phyloP scores from a whole-genome alignment of 2,113 vertebrate genomes.

The Cathartes aura region DNA sequence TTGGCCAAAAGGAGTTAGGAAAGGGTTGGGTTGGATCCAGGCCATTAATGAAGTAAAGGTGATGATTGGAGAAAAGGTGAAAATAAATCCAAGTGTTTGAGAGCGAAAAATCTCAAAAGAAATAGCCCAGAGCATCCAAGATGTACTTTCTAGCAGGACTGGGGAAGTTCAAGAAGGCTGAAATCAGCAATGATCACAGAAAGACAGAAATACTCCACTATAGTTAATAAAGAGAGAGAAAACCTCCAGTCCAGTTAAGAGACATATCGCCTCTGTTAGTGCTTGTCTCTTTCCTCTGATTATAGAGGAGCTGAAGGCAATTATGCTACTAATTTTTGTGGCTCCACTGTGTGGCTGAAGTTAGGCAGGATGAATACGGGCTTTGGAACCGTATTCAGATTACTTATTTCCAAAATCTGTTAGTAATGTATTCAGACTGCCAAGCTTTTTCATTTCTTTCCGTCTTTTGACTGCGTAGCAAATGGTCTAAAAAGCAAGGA shows the following conservation, averaged over 20 bases:
- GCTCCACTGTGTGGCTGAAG: neutral
- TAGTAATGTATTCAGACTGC: neutral
- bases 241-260: neutral
- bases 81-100: neutral
- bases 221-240: neutral
- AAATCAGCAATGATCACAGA: neutral
- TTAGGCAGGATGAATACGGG: neutral
- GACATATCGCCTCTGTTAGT: neutral
- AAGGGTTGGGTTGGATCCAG: neutral
- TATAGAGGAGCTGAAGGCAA: neutral
- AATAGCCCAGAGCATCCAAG: neutral
- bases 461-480: neutral
- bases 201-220: neutral
- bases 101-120: neutral
- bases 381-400: neutral
- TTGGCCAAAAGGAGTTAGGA: neutral
- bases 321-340: constrained; percentile 17
- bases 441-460: neutral
- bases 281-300: neutral
- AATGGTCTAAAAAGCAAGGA: neutral
- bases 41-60: neutral
- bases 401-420: neutral
- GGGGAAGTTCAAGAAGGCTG: neutral
- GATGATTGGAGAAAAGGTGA: neutral
- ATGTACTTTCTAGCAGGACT: neutral